Conservation (phyloP, 2,113 vertebrate genomes). For the Pygoscelis antarcticus region DNA sequence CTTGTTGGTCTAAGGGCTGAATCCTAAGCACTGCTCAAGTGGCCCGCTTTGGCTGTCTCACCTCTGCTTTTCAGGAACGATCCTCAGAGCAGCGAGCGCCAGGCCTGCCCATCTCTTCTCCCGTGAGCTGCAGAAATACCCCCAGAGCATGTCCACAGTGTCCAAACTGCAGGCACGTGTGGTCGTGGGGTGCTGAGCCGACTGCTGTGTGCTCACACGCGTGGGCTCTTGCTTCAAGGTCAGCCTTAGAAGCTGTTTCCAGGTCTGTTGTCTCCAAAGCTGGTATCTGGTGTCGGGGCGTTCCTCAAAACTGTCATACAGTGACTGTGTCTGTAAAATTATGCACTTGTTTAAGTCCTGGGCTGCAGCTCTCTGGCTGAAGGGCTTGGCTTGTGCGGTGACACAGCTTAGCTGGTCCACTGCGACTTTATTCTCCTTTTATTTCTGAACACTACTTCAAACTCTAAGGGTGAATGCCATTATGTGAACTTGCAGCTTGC, state of each 20-base stretch:
- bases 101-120: not conserved
- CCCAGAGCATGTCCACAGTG: rapidly evolving
- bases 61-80: not conserved
- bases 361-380: not conserved
- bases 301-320: not conserved
- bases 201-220: rapidly evolving
- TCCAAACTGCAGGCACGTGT: rapidly evolving
- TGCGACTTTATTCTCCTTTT: not conserved
- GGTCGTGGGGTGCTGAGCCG: not conserved
- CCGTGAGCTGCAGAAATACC: not conserved
- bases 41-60: not conserved
- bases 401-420: not conserved
- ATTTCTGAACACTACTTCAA: not conserved
- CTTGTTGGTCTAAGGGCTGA: not conserved
- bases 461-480: not conserved
- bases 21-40: not conserved
- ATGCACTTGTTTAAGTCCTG: not conserved
- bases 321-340: not conserved
- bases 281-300: not conserved
- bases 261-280: not conserved
- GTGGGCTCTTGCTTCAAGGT: not conserved
- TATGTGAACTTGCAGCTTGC: not conserved
- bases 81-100: not conserved
- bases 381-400: not conserved
- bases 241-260: not conserved